Percentiles rank a stretch among this genome's conserved stretches.
phyloP scores from a whole-genome alignment of 2,113 vertebrate genomes.

The Scortum barcoo region DNA sequence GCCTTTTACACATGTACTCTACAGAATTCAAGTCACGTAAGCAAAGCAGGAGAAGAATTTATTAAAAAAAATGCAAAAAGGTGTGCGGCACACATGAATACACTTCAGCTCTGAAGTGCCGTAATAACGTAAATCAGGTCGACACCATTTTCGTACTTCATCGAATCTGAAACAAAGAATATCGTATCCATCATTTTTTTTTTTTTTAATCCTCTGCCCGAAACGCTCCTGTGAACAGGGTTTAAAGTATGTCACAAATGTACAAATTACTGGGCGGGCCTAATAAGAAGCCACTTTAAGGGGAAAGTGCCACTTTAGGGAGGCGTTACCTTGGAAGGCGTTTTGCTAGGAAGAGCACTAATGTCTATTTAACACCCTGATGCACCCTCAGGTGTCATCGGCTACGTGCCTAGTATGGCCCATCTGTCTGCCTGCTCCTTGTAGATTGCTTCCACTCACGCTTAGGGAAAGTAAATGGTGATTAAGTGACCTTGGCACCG shows the following conservation, averaged over 20 bases:
- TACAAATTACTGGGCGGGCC: constrained; percentile 65
- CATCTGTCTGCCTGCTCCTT: constrained; percentile 74
- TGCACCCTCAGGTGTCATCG: constrained; percentile 72
- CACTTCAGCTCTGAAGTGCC: constrained; percentile 20
- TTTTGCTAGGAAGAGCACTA: constrained; percentile 73
- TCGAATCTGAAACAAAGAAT: constrained; percentile 34
- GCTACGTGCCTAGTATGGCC: constrained; percentile 60
- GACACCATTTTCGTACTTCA: constrained; percentile 33
- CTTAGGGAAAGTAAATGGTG: constrained; percentile 76
- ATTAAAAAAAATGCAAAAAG: not conserved
- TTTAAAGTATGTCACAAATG: constrained; percentile 65
- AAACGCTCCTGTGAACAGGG: constrained; percentile 44
- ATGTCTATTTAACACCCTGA: constrained; percentile 81
- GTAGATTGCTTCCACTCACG: constrained; percentile 67
- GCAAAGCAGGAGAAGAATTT: not conserved
- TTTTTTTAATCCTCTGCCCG: not conserved
- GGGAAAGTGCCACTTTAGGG: constrained; percentile 66
- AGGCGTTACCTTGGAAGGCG: constrained; percentile 71
- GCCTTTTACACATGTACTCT: not conserved
- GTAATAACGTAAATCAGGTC: constrained; percentile 37
- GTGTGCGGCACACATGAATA: constrained; percentile 2
- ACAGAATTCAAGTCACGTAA: not conserved
- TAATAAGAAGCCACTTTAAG: constrained; percentile 50
- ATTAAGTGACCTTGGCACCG: constrained; percentile 79
- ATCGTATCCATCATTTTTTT: constrained; percentile 34